Base-by-base conservation (phyloP, 2,888 invertebrate species). In the Drosophila fulvimacula region DNA sequence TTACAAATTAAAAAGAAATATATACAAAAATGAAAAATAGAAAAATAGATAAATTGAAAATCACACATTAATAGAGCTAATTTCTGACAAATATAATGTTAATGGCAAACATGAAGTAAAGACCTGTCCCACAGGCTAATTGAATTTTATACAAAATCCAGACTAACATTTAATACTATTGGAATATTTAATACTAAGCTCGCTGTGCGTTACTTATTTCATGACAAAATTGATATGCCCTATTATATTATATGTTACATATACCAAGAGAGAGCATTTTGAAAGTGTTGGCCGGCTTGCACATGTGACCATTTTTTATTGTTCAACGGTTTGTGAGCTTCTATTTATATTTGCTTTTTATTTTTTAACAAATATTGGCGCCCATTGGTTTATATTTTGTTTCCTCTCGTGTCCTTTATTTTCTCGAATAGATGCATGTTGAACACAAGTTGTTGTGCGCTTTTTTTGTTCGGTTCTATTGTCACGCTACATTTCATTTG, bases 261-360 rank as follows among this genome's bases (percentile, higher is more conserved):
- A 19, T 1, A 15, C 5, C 5, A 38, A 39, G 19, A 39, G 19
- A 13, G 55, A 36, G n/a, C 49, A 66, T 60, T 68, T 59, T 4
- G 57, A 75, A 75, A 73, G 62, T 76, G 59, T 69, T 79, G 67
- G 67, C 48, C 63, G 64, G 64, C 38, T 53, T 73, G 69, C 85
- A 85, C 73, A 85, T 89, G 90, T 82, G 88, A 65, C 85, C 86
- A 77, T 69, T 88, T 83, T 89, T 89, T 89, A 85, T 85, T 85
- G 86, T 70, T 73, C 84, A 78, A 59, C 75, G 78, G 57, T 64
- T 80, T 80, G 49, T 51, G 65, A 46, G 60, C 69, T 73, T 55
- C 68, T 81, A 73, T 88, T 80, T 86, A 64, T 81, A 56, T 81
- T 61, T 67, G 53, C 48, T 77, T 69, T 69, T 64, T 60, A 53